These are phyloP conservation scores for Tympanoctomys barrerae DNA, from an alignment of 2,797 vertebrate species.

Conservation along the genomic window DNA sequence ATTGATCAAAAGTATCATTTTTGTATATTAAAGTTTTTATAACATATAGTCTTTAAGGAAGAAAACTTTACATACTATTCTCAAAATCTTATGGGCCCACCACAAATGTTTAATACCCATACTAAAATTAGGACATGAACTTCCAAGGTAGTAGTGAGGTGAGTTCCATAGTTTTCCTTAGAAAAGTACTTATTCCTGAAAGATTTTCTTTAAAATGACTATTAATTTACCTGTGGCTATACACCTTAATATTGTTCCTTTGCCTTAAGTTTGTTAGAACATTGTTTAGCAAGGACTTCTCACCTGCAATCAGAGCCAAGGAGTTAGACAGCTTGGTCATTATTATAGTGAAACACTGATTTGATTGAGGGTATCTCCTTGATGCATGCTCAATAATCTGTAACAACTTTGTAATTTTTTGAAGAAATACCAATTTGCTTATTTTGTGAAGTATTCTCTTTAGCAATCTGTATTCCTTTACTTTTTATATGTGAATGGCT, in stretches of 20 bases:
- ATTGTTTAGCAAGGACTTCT: neutral
- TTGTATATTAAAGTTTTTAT: slow-evolving; percentile 39
- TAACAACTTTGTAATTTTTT: neutral
- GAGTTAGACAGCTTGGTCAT: neutral
- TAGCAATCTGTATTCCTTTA: neutral
- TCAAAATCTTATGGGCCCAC: neutral
- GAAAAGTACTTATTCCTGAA: neutral
- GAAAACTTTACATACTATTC: neutral
- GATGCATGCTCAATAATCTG: neutral
- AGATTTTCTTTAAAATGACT: slow-evolving; percentile 18
- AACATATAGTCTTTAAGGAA: neutral
- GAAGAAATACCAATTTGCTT: slow-evolving; percentile 20
- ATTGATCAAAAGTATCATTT: neutral
- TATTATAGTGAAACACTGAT: slow-evolving; percentile 30
- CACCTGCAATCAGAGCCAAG: neutral
- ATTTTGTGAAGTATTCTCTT: neutral
- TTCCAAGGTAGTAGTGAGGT: slow-evolving; percentile 13
- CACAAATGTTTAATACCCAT: neutral
- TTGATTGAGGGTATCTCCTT: neutral
- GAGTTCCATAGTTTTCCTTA: neutral
- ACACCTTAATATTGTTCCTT: neutral
- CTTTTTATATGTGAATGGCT: slow-evolving; percentile 15
- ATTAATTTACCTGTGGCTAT: neutral
- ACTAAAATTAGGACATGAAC: neutral
- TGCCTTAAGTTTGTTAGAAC: neutral